Base-by-base conservation (phyloP, 2,888 invertebrate genomes). In the Dicyrtomina minuta region DNA sequence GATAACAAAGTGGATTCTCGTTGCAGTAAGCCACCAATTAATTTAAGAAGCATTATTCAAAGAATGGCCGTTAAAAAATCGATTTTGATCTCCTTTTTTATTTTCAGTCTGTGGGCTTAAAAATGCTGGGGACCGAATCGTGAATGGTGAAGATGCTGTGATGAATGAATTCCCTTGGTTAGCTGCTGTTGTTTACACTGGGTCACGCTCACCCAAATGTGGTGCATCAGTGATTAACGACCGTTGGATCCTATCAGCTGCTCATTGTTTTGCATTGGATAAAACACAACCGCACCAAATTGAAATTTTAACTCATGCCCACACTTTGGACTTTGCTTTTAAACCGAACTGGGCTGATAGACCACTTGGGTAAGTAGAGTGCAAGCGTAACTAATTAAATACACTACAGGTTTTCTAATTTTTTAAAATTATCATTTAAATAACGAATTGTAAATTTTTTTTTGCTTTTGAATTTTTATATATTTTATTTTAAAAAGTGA, bases 101-200 rank as follows among this genome's bases (percentile, higher is more conserved):
- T 26, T 53, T 64, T 12, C 33, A 75, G 75, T 71, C 27, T 76
- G 76, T 53, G 76, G 76, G 0, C 43, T 75, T 1, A 74, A 70
- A 46, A 75, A 75, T 44, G 66, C 68, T 27, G 68, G 72, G 43
- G 75, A 74, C 46, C 60, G 75, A 12, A 75, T 76, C 33, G 74
- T 76, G 1, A 59, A 70, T 20, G 77, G 75, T 10, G 73, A 72
- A 64, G 71, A 74, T 60, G 73, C 75, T 4, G 68, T 66, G 43
- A 56, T 67, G 61, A 70, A 66, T 27, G 77, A 77, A 68, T 77
- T 75, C 53, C 77, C 77, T 1, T 77, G 77, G 77, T 70, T 68
- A 46, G 72, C 69, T 0, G 77, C 75, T 0, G 60, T 77, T 17
- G 77, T 77, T 2, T 68, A 55, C 39, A 1, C 65, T 10, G 70